These are phyloP conservation scores for Todus mexicanus DNA, from an alignment of 2,797 vertebrate genomes.

Conservation along the genomic window DNA sequence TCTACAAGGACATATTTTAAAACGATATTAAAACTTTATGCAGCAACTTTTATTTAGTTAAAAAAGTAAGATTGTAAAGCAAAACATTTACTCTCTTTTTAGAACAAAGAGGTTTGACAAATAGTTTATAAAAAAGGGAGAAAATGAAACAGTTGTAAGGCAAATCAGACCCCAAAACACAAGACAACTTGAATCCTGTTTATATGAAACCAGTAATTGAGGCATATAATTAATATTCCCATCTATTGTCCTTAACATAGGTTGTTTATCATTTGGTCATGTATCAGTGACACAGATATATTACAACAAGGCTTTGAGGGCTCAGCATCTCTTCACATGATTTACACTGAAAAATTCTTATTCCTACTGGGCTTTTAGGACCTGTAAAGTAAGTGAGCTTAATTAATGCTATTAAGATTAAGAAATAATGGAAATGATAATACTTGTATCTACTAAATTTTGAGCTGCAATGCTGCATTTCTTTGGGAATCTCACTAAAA, in stretches of 20 bases:
- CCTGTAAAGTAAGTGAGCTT: not conserved
- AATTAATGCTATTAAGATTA: not conserved
- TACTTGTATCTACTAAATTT: not conserved
- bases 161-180: slow-evolving; percentile 13
- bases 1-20: slow-evolving; percentile 77
- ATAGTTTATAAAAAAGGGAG: not conserved
- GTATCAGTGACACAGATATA: not conserved
- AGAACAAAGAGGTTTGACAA: not conserved
- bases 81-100: slow-evolving; percentile 64
- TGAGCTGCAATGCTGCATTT: not conserved
- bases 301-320: not conserved
- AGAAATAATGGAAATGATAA: not conserved
- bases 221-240: slow-evolving; percentile 19
- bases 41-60: slow-evolving; percentile 74
- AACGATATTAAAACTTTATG: slow-evolving; percentile 72
- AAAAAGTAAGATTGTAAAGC: slow-evolving; percentile 67
- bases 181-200: slow-evolving; percentile 25
- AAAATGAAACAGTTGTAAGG: not conserved
- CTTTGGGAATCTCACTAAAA: not conserved
- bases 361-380: not conserved
- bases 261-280: not conserved
- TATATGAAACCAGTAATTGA: slow-evolving; percentile 30
- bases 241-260: not conserved
- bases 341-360: not conserved
- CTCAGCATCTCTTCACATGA: not conserved